phyloP scores from a whole-genome alignment of 2,113 vertebrate genomes.

The Embiotoca jacksoni region DNA sequence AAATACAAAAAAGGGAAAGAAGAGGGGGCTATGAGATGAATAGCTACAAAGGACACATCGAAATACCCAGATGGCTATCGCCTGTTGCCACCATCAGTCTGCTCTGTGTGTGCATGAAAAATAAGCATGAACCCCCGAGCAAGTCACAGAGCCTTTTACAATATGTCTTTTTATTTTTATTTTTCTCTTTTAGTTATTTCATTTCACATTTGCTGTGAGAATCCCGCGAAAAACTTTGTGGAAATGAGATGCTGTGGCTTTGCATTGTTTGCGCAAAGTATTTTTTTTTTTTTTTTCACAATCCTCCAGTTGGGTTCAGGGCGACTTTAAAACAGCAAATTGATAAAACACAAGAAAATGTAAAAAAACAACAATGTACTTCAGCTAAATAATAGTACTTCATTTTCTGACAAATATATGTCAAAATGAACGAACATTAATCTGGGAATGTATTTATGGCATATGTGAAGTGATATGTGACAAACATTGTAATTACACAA shows the following conservation, averaged over 20 bases:
- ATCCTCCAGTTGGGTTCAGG: too few species aligned
- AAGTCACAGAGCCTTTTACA: neutral
- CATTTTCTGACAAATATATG: too few species aligned
- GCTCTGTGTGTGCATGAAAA: constrained; percentile 25
- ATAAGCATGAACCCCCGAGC: neutral
- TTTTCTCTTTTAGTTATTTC: neutral
- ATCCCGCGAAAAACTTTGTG: neutral
- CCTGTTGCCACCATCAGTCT: constrained; percentile 27
- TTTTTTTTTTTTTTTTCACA: too few species aligned
- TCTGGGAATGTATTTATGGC: too few species aligned
- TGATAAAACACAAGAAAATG: too few species aligned
- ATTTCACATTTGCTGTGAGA: neutral
- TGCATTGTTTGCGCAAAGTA: too few species aligned
- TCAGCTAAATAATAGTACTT: too few species aligned
- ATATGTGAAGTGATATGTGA: too few species aligned
- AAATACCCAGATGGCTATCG: constrained; percentile 45
- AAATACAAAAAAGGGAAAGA: constrained; percentile 10
- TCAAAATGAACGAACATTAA: too few species aligned
- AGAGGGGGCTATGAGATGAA: constrained; percentile 32
- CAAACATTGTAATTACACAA: too few species aligned
- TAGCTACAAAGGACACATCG: constrained; percentile 7
- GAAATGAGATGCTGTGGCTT: neutral
- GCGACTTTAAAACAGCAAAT: too few species aligned
- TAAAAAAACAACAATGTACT: too few species aligned
- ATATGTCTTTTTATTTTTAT: neutral